Conservation (phyloP, 2,888 invertebrate species). For the Himalopsyche anomala region DNA sequence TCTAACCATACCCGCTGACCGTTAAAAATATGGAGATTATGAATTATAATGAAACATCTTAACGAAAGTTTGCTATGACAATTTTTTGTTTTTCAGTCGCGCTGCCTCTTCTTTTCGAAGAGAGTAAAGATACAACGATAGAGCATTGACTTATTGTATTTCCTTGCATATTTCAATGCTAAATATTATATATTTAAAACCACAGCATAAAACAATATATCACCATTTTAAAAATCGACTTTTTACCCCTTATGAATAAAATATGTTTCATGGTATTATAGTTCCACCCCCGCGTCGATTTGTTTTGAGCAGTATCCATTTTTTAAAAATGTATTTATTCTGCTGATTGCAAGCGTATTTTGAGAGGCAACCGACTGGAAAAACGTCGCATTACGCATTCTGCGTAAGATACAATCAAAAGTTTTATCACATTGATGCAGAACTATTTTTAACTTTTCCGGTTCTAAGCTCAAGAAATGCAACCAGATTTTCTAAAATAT, state of each 20-base stretch:
- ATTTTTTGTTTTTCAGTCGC: too few relatives aligned
- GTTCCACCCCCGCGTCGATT: not conserved
- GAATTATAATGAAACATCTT: too few relatives aligned
- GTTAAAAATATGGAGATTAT: too few relatives aligned
- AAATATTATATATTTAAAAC: too few relatives aligned
- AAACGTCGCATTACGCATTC: constrained; percentile 2
- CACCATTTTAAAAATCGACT: not conserved
- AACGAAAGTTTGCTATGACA: too few relatives aligned
- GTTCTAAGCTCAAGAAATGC: too few relatives aligned
- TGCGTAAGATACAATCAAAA: not conserved
- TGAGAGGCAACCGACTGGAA: not conserved
- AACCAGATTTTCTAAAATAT: too few relatives aligned
- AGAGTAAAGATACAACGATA: too few relatives aligned
- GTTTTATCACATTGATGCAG: not conserved
- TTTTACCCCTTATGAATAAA: not conserved
- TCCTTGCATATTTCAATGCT: too few relatives aligned
- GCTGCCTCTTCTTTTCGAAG: too few relatives aligned
- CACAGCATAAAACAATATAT: not conserved
- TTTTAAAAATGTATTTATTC: not conserved
- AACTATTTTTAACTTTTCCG: not conserved
- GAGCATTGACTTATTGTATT: too few relatives aligned
- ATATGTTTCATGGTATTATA: not conserved
- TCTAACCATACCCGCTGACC: too few relatives aligned
- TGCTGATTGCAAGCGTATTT: not conserved
- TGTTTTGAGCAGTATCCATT: not conserved